Conservation (phyloP, 1,140 invertebrate species). For the Diachasma alloeum region DNA sequence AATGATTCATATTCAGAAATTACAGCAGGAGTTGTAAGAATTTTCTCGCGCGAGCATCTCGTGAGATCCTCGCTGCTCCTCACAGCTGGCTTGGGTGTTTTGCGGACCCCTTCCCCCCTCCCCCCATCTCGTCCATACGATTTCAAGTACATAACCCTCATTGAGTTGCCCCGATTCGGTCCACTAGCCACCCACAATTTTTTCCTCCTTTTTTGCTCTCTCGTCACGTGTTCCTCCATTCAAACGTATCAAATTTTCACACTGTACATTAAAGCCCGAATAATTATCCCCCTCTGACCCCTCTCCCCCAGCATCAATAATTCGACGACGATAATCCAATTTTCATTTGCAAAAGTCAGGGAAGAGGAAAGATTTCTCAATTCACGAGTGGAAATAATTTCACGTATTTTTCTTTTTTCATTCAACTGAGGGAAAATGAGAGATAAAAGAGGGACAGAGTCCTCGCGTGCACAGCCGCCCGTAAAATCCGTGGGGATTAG, state of each 20-base stretch:
- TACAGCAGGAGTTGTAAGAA: conserved; percentile 21
- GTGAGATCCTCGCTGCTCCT: conserved; percentile 33
- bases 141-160: conserved; percentile 25
- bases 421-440: not conserved
- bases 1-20: not conserved
- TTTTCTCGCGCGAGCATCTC: conserved; percentile 33
- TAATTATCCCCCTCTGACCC: not conserved
- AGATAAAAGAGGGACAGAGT: conserved; percentile 15
- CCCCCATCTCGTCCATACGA: no score
- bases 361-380: not conserved
- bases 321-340: not conserved
- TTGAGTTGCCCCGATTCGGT: conserved; percentile 45
- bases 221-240: conserved; percentile 56
- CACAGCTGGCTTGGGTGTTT: conserved; percentile 37
- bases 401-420: not conserved
- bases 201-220: conserved; percentile 31
- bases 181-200: conserved; percentile 60
- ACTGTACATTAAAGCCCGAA: conserved; percentile 34
- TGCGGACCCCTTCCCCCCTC: conserved; percentile 46
- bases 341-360: not conserved
- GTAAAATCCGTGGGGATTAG: conserved; percentile 61
- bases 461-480: conserved; percentile 41
- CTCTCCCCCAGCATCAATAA: not conserved
- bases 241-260: conserved; percentile 49
- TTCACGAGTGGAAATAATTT: not conserved